phyloP scores from a whole-genome alignment of 2,888 invertebrate species.

The Pollenia griseotomentosa region DNA sequence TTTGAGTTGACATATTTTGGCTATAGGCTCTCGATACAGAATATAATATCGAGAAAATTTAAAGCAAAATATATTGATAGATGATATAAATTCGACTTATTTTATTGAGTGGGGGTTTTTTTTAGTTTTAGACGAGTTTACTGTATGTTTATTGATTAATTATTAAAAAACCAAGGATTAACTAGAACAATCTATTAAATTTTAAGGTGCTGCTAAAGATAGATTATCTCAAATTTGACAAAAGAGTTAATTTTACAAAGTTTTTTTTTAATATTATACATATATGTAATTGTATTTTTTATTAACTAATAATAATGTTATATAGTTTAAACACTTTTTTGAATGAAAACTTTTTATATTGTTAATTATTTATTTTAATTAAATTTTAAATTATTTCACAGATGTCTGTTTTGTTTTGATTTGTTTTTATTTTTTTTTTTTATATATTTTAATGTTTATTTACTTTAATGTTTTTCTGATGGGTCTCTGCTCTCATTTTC shows the following conservation, averaged over 20 bases:
- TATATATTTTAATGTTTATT: constrained; percentile 18
- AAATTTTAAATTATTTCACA: neutral
- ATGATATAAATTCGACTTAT: neutral
- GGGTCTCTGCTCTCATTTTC: neutral
- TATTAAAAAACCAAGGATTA: neutral
- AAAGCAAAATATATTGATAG: neutral
- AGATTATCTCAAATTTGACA: constrained; percentile 17
- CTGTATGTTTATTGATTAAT: neutral
- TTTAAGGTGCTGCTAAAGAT: neutral
- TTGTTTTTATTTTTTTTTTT: constrained; percentile 8
- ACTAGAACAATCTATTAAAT: neutral
- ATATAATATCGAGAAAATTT: too few relatives aligned
- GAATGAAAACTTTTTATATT: neutral
- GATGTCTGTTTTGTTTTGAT: constrained; percentile 42
- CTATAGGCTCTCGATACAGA: too few relatives aligned
- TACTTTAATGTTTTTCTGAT: neutral
- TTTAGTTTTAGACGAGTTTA: neutral
- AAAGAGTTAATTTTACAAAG: constrained; percentile 16
- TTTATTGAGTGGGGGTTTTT: neutral
- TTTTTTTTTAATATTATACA: neutral
- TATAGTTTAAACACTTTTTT: neutral
- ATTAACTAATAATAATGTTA: too few relatives aligned
- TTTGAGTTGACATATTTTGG: too few relatives aligned
- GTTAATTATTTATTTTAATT: constrained; percentile 5
- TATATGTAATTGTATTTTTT: too few relatives aligned